Evolutionary conservation across 2,888 invertebrate genomes (phyloP).

Genomic region (Monoplex corrugatus): DNA sequence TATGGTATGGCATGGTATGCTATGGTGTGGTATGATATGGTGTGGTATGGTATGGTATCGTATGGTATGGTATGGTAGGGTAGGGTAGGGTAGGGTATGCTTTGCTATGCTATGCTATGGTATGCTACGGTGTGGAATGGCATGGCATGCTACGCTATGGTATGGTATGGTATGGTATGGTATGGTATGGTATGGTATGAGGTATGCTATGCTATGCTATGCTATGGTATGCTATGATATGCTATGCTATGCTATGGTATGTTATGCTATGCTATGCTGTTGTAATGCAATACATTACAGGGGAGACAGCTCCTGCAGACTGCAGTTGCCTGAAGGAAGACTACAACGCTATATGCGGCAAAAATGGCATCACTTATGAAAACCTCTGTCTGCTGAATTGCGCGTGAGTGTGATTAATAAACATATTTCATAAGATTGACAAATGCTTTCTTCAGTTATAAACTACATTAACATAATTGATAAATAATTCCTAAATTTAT

Average conservation of each 20-base stretch:
- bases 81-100: not conserved
- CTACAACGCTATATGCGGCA: constrained; percentile 31
- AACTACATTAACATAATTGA: too few species aligned
- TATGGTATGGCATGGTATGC: not conserved
- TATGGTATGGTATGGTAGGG: not conserved
- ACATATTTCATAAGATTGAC: too few species aligned
- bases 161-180: not conserved
- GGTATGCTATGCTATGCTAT: not conserved
- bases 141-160: not conserved
- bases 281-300: too few species aligned
- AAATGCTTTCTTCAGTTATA: too few species aligned
- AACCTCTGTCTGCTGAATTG: constrained; percentile 31
- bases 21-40: not conserved
- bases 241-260: not conserved
- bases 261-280: not conserved
- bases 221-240: not conserved
- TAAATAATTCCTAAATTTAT: too few species aligned
- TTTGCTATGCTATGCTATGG: not conserved
- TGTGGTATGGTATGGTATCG: not conserved
- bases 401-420: constrained; percentile 39
- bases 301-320: constrained; percentile 41
- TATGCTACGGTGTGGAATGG: too few species aligned
- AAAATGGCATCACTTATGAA: constrained; percentile 38
- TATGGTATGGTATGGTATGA: too few species aligned
- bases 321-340: constrained; percentile 42